Conservation (phyloP, 2,888 invertebrate species). For the Trachelus tabidus region DNA sequence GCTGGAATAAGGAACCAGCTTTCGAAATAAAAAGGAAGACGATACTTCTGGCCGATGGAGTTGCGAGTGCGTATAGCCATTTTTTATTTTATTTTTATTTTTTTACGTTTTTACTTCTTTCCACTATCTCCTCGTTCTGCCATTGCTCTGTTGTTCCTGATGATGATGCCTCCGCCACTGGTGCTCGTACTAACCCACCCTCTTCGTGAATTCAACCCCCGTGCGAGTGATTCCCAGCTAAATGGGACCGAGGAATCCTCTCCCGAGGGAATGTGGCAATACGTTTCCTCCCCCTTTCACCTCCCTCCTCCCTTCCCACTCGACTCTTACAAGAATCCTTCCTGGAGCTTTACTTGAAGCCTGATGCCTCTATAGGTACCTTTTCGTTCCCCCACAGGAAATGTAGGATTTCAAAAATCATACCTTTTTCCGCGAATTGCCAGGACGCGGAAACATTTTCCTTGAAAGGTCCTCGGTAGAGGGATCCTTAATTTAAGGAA, state of each 20-base stretch:
- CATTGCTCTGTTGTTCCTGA: not conserved
- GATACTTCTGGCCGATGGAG: not conserved
- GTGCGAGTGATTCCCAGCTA: slow-evolving; percentile 5
- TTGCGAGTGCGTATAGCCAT: not conserved
- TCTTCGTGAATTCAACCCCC: not conserved
- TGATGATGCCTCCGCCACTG: not conserved
- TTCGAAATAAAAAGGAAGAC: not conserved
- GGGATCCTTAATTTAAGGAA: slow-evolving; percentile 10
- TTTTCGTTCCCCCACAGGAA: slow-evolving; percentile 16
- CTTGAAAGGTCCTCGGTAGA: slow-evolving; percentile 5
- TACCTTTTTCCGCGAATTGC: not conserved
- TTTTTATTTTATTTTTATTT: not conserved
- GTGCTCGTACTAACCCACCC: not conserved
- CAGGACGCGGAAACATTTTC: not conserved
- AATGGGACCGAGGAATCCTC: slow-evolving; percentile 15
- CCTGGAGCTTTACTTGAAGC: too few species aligned
- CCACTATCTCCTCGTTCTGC: not conserved
- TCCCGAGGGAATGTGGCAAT: slow-evolving; percentile 10
- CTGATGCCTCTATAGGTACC: too few species aligned
- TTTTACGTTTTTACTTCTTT: not conserved
- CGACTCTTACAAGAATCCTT: too few species aligned
- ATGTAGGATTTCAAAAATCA: slow-evolving; percentile 20
- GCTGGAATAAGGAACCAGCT: not conserved
- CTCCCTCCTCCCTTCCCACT: too few species aligned
- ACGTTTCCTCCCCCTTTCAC: not conserved